phyloP scores from a whole-genome alignment of 2,797 vertebrate genomes.

The Siniperca scherzeri region DNA sequence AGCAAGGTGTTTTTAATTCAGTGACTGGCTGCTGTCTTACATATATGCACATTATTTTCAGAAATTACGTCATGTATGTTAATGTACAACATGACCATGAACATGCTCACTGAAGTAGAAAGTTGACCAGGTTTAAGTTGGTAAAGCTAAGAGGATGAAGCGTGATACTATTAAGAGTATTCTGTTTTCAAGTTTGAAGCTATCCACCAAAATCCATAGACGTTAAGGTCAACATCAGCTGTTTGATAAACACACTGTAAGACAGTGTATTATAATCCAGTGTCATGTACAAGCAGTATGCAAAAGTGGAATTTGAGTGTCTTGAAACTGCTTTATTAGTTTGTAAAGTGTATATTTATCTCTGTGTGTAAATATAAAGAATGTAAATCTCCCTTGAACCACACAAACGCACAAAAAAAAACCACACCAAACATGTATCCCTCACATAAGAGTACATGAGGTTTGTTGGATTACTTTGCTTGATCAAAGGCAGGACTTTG shows the following conservation, averaged over 20 bases:
- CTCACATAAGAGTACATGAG: conserved; percentile 52
- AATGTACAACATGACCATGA: background rate
- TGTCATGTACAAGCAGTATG: conserved; percentile 24
- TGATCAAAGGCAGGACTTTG: conserved; percentile 47
- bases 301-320: conserved; percentile 54
- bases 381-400: conserved; percentile 77
- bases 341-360: conserved; percentile 79
- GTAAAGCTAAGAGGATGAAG: background rate
- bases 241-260: conserved; percentile 20
- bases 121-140: background rate
- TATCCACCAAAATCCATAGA: conserved; percentile 9
- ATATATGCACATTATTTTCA: conserved; percentile 26
- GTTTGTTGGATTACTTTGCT: conserved; percentile 49
- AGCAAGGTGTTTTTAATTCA: background rate
- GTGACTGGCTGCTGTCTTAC: conserved; percentile 18
- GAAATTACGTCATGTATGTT: background rate
- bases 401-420: conserved; percentile 67
- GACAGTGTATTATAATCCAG: conserved; percentile 10
- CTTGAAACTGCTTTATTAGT: conserved; percentile 68
- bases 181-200: conserved; percentile 22
- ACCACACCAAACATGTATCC: conserved; percentile 78
- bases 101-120: conserved; percentile 5
- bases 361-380: conserved; percentile 73
- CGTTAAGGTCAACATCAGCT: conserved; percentile 8
- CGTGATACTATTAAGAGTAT: background rate